Evolutionary conservation across 2,113 vertebrate genomes (phyloP).

Genomic region (Ellobius talpinus): DNA sequence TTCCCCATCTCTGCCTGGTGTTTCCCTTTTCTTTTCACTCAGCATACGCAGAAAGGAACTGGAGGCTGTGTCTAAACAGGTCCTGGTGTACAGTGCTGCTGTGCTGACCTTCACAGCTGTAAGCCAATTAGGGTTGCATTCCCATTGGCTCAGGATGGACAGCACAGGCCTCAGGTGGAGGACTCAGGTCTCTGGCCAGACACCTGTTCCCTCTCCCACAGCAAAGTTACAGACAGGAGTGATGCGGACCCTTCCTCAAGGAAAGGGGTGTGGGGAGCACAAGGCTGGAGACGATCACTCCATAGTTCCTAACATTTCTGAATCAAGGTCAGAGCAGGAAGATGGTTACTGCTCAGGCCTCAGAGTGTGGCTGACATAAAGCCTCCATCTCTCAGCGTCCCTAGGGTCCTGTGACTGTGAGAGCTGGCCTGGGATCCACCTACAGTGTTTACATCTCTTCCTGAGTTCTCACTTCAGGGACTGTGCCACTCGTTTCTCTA

Average conservation of each 20-base stretch:
- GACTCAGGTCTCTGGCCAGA: neutral
- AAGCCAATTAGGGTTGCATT: neutral
- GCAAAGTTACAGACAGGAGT: neutral
- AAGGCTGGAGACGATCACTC: neutral
- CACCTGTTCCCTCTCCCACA: neutral
- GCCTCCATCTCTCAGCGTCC: slow-evolving; percentile 19
- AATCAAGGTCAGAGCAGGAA: neutral
- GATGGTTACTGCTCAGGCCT: neutral
- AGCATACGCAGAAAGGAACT: neutral
- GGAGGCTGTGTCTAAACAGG: neutral
- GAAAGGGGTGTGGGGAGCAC: neutral
- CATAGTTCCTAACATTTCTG: neutral
- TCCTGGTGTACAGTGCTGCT: neutral
- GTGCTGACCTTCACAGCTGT: accelerated
- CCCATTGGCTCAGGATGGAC: neutral
- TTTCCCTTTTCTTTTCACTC: neutral
- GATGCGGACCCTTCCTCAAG: neutral
- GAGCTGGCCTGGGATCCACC: neutral
- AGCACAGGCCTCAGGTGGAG: neutral
- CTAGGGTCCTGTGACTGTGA: neutral
- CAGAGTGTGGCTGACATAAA: slow-evolving; percentile 7
- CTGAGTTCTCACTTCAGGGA: slow-evolving; percentile 20
- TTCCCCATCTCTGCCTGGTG: neutral
- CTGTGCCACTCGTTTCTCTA: neutral
- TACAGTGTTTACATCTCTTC: neutral